Base-by-base conservation (phyloP, 2,888 invertebrate species). In the Apoda limacodes region DNA sequence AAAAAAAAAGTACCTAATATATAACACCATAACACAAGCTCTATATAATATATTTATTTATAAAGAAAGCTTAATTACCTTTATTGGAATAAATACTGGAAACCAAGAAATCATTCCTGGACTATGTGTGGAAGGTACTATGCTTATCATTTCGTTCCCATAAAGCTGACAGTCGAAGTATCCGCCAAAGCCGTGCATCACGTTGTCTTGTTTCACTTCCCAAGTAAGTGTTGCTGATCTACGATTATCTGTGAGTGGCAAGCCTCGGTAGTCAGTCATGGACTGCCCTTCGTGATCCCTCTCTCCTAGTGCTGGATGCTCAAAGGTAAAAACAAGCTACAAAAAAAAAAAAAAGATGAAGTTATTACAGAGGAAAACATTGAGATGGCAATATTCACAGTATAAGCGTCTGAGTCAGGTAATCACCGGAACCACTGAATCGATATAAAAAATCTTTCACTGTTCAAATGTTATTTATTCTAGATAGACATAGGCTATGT, bases 91-190 rank as follows among this genome's bases (percentile, higher is more conserved):
- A 50, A 92, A 92, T 42, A 97, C 92, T 4, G 98, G 97, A 65
- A 98, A 99, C 99, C 99, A 99, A 39, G 95, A 95, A 54, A 95
- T 92, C 95, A 99, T 95, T 46, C 93, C 93, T 1, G 85, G 83
- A 11, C 96, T 94, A 61, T 95, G 93, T 1, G 92, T 92, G 25
- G 85, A 83, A 1, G 98, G 98, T 50, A 92, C 88, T 52, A 95
- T 98, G 64, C 98, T 98, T 26, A 99, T 78, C 48, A 75, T 86
- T 32, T 96, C 86, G 52, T 93, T 87, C 39, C 90, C 90, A 67
- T 92, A 98, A 9, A 99, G 82, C 12, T 86, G 76, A 22, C 95
- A 88, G 56, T 96, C 92, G 72, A 99, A 99, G 66, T 95, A 99
- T 4, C 99, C 99, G 13, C 92, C 93, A 69, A 99, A 93, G 2